Evolutionary conservation across 2,888 invertebrate genomes (phyloP), one percentile per base, ranked within the genome.

Genomic region (Philhelius pedissequus): DNA sequence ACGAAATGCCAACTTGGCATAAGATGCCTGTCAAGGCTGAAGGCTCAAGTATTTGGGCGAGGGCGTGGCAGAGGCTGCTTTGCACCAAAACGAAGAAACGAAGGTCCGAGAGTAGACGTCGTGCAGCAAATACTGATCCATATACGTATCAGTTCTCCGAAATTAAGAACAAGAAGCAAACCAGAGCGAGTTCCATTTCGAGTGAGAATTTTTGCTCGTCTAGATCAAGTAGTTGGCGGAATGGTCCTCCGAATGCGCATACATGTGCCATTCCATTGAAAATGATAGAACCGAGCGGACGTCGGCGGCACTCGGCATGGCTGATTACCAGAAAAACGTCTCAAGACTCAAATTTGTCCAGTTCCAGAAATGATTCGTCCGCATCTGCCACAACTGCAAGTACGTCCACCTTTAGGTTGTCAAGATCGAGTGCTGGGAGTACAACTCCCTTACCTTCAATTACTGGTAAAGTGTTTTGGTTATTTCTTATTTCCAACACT

Each of bases 141-240:
- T 95, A 95, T 89, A 94, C 95, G 54, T 95, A 95, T 89, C 94
- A 95, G 88, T 95, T 95, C 58, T 95, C 95, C 0, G 95, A 96
- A 89, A 94, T 95, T 52, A 95, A 95, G 87, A 90, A 90, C 22
- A 95, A 95, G 87, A 95, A 95, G 86, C 95, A 95, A 88, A 94
- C 95, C 87, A 93, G 96, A 86, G 95, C 96, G 48, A 96, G 96
- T 74, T 96, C 96, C 13, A 96, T 96, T 45, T 96, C 97, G 0
- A 96, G 97, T 40, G 97, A 97, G 89, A 97, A 97, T 91, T 97
- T 96, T 92, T 96, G 96, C 87, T 97, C 96, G 54, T 96, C 95
- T 4, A 93, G 96, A 82, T 97, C 97, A 9, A 97, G 97, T 90
- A 97, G 97, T 68, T 97, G 97, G 97, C 93, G 95, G 3, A 96